These are phyloP conservation scores for Sakesphorus luctuosus DNA, from an alignment of 2,113 vertebrate species.

Conservation along the genomic window DNA sequence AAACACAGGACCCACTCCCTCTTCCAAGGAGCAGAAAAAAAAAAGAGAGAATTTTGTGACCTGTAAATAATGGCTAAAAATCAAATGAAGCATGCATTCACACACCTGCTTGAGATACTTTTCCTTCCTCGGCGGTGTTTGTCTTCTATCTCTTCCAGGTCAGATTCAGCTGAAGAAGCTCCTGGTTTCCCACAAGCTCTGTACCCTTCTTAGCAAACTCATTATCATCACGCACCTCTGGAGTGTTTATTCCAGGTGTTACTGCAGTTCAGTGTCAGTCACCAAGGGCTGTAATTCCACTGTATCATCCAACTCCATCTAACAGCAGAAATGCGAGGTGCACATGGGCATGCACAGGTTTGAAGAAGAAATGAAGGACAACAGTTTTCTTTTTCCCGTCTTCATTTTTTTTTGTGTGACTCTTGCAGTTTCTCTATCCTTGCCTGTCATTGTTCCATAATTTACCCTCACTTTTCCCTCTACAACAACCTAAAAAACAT, in stretches of 20 bases:
- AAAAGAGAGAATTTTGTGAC: neutral
- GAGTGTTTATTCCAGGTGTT: neutral
- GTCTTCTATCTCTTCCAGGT: neutral
- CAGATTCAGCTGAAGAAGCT: neutral
- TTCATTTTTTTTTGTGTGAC: neutral
- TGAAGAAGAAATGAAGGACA: neutral
- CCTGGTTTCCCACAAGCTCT: neutral
- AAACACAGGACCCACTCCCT: neutral
- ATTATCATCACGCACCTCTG: neutral
- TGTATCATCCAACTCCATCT: neutral
- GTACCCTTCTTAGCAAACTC: neutral
- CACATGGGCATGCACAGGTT: neutral
- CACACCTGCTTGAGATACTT: neutral
- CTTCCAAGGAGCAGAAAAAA: neutral
- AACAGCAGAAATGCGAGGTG: neutral
- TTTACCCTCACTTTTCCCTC: neutral
- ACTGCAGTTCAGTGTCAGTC: neutral
- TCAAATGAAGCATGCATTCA: slow-evolving; percentile 8
- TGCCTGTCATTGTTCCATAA: neutral
- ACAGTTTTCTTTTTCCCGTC: neutral
- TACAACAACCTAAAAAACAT: neutral
- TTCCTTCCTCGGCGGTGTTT: neutral
- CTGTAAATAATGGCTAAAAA: neutral
- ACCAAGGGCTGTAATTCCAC: neutral
- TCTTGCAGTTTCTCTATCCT: neutral